Base-by-base conservation (phyloP, 2,797 vertebrate genomes). In the Muscicapa comitata region DNA sequence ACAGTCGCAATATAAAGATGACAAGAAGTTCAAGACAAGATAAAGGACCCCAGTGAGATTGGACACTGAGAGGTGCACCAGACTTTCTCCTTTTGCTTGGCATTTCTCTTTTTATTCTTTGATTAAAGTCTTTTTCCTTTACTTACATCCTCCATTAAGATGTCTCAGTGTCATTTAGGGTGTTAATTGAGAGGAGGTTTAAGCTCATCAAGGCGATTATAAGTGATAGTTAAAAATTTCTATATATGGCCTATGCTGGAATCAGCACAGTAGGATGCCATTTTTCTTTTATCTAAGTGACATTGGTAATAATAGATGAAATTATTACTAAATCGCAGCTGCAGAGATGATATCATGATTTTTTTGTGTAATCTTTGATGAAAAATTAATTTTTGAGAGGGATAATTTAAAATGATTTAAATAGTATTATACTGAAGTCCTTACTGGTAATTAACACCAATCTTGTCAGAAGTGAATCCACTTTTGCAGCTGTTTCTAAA, bases 171-270 rank as follows among this genome's bases (percentile, higher is more conserved):
- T 98, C 98, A 98, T 98, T 99, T 99, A 98, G 98, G 98, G 98
- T 98, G 98, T 98, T 99, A 99, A 99, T 99, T 99, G 99, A 99
- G 98, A 98, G 98, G 98, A 98, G 98, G 98, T 98, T 98, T 97
- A 98, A 98, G 98, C 99, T 99, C 99, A 98, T 99, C 98, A 98
- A 98, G 98, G 98, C 98, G 98, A 99, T 99, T 99, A 99, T 99
- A 98, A 99, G 98, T 98, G 98, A 98, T 98, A 98, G 98, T 98
- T 98, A 98, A 98, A 99, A 99, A 99, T 98, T 98, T 98, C 98
- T 99, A 98, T 98, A 98, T 98, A 98, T 98, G 98, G 99, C 98
- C 98, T 98, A 98, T 98, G 97, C 98, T 98, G 98, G 98, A 98
- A 98, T 98, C 97, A 96, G 98, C 98, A 98, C 98, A 98, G 98